A percentile compares a stretch with the other conserved stretches of the same genome.
phyloP scores from a whole-genome alignment of 2,113 vertebrate genomes.

The Ptyas mucosa region DNA sequence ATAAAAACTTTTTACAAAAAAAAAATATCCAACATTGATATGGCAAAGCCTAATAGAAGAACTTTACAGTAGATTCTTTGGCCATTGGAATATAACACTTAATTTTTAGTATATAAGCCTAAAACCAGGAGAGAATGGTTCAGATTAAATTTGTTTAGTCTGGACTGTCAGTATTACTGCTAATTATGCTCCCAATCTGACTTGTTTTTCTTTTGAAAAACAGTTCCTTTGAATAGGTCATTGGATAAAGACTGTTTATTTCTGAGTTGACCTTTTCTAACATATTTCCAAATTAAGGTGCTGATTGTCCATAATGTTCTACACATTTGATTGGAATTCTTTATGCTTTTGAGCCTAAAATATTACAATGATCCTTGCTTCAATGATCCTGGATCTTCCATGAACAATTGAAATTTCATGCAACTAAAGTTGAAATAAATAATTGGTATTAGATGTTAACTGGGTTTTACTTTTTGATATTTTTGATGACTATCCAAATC shows the following conservation, averaged over 20 bases:
- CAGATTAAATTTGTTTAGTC: not conserved
- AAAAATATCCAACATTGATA: not conserved
- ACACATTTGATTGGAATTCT: not conserved
- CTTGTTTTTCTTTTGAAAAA: not conserved
- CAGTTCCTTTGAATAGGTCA: not conserved
- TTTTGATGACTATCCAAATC: constrained; percentile 31
- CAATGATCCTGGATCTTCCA: not conserved
- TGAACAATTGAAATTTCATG: not conserved
- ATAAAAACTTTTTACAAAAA: too few relatives aligned
- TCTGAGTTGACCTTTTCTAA: not conserved
- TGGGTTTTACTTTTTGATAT: not conserved
- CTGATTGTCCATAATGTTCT: not conserved
- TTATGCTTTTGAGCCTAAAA: not conserved
- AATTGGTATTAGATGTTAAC: not conserved
- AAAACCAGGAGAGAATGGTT: not conserved
- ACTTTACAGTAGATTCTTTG: not conserved
- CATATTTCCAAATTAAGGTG: not conserved
- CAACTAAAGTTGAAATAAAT: not conserved
- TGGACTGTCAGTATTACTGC: not conserved
- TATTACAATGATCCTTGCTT: not conserved
- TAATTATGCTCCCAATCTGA: not conserved
- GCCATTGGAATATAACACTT: not conserved
- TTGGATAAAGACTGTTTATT: not conserved
- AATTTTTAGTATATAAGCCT: not conserved
- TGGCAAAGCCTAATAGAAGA: not conserved